A percentile compares a stretch with the other conserved stretches of the same genome.
phyloP scores from a whole-genome alignment of 1,140 invertebrate species.

The Neuroterus valhalla region DNA sequence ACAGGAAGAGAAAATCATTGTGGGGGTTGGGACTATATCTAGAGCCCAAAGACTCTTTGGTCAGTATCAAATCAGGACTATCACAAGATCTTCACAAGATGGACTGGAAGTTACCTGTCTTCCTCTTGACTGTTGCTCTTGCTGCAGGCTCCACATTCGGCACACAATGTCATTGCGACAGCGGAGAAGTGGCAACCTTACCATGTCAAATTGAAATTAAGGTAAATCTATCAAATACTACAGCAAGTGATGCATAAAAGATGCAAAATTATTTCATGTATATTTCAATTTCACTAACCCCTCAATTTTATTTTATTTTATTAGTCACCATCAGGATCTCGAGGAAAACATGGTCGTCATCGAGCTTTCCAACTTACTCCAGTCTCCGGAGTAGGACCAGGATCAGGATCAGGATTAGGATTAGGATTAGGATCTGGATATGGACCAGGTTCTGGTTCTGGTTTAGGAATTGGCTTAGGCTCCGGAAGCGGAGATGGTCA shows the following conservation, averaged over 20 bases:
- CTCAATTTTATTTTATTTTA: too few relatives aligned
- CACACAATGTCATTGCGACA: neutral
- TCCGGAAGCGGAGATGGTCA: neutral
- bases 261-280: too few relatives aligned
- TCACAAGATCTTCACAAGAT: neutral
- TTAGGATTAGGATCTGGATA: too few relatives aligned
- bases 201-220: neutral
- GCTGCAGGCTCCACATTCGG: neutral
- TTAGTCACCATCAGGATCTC: neutral
- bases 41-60: neutral
- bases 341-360: neutral
- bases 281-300: too few relatives aligned
- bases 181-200: too few relatives aligned
- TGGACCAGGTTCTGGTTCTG: neutral
- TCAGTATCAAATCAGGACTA: conserved; percentile 1
- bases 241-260: too few relatives aligned
- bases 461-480: neutral
- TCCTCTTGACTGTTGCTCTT: neutral
- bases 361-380: neutral
- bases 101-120: neutral
- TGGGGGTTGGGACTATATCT: conserved; percentile 11
- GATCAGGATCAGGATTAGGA: neutral
- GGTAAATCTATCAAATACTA: neutral
- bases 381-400: neutral
- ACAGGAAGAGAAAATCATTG: neutral